Evolutionary conservation across 2,888 invertebrate genomes (phyloP).

Genomic region (Tyria jacobaeae): DNA sequence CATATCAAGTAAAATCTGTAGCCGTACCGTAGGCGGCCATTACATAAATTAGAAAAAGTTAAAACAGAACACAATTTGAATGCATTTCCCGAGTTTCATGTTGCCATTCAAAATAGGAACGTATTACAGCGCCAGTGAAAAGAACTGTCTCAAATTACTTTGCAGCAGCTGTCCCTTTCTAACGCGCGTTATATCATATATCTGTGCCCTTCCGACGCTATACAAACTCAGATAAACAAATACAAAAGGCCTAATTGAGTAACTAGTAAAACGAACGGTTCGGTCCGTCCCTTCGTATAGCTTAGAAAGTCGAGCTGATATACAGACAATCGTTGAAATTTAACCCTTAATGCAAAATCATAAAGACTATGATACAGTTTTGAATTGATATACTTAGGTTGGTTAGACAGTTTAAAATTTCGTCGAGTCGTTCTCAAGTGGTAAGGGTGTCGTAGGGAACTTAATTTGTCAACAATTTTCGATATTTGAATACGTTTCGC

Average conservation of each 20-base stretch:
- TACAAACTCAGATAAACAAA: slow-evolving; percentile 87
- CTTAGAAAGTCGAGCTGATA: slow-evolving; percentile 57
- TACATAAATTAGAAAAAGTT: slow-evolving; percentile 79
- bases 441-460: slow-evolving; percentile 84
- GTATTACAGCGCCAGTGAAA: slow-evolving; percentile 82
- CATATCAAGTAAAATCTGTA: slow-evolving; percentile 79
- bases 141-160: slow-evolving; percentile 87
- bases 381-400: slow-evolving; percentile 26
- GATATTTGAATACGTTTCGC: slow-evolving; percentile 86
- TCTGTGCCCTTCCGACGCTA: slow-evolving; percentile 69
- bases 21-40: slow-evolving; percentile 64
- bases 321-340: slow-evolving; percentile 38
- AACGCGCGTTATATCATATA: slow-evolving; percentile 39
- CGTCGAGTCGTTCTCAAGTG: slow-evolving; percentile 81
- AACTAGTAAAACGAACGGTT: slow-evolving; percentile 86
- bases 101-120: slow-evolving; percentile 86
- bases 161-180: slow-evolving; percentile 63
- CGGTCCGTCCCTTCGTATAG: slow-evolving; percentile 80
- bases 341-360: slow-evolving; percentile 37
- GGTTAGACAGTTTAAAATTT: slow-evolving; percentile 73
- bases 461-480: slow-evolving; percentile 87
- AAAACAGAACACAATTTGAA: slow-evolving; percentile 71
- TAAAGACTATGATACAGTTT: slow-evolving; percentile 35
- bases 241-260: slow-evolving; percentile 88
- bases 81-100: slow-evolving; percentile 84